Evolutionary conservation across 2,888 invertebrate genomes (phyloP).

Genomic region (Pseudeuparius sepicola): DNA sequence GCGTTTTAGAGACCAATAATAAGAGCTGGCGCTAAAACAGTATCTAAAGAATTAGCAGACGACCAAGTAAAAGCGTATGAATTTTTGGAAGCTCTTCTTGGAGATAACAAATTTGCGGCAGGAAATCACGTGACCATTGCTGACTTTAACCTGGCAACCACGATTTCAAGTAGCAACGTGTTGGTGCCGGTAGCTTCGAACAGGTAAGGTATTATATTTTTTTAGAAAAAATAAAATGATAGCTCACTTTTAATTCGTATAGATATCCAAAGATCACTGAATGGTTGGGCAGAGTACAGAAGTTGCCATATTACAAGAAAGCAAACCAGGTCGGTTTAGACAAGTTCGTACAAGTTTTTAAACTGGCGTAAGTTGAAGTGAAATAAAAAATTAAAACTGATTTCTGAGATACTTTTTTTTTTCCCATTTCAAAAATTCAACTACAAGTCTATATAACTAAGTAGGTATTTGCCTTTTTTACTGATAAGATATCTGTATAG

Average conservation of each 20-base stretch:
- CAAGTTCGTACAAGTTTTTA: slow-evolving; percentile 22
- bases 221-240: no score
- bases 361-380: no score
- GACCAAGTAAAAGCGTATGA: slow-evolving; percentile 30
- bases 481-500: no score
- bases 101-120: slow-evolving; percentile 41
- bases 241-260: no score
- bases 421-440: no score
- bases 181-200: slow-evolving; percentile 38
- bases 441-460: no score
- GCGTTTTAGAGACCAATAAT: slow-evolving; percentile 23
- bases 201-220: no score
- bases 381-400: no score
- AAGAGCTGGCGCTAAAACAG: slow-evolving; percentile 17
- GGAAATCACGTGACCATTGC: slow-evolving; percentile 35
- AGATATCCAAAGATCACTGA: slow-evolving; percentile 14
- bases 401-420: no score
- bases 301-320: slow-evolving; percentile 26
- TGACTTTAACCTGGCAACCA: slow-evolving; percentile 34
- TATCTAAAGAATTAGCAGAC: slow-evolving; percentile 12
- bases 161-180: slow-evolving; percentile 38
- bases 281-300: slow-evolving; percentile 21
- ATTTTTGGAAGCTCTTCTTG: slow-evolving; percentile 42
- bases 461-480: no score
- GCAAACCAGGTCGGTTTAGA: slow-evolving; percentile 25